Base-by-base conservation (phyloP, 2,888 invertebrate genomes). In the Geophilus truncorum region DNA sequence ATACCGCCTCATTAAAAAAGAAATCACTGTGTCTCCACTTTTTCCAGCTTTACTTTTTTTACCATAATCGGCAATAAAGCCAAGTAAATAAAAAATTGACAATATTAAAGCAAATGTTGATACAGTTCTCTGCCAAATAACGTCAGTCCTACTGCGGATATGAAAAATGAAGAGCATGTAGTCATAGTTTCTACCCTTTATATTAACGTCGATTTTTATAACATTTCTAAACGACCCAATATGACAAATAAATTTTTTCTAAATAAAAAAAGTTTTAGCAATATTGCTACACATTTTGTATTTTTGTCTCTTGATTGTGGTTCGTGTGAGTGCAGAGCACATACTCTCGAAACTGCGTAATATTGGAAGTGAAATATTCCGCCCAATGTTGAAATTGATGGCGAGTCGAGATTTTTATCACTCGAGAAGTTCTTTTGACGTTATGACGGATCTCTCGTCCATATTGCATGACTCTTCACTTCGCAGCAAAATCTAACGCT, bases 381-480 rank as follows among this genome's bases (percentile, higher is more conserved):
- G 23, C 51, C n/a, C 70, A n/a, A 70, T 28, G 70, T 70, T 70
- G 70, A 70, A 51, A 70, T 70, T 70, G 70, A 70, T 28, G 23
- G 70, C 28, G 28, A 70, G 9, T 70, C 70, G 70, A 70, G 70
- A 51, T 70, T 70, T 70, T 28, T 28, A 70, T 70, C 70, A 70
- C 70, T 70, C 70, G 12, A 70, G 70, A 70, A 70, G 70, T 70
- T n/a, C 70, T 70, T 70, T 70, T 70, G 70, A 70, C 70, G 70
- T 70, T 70, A 70, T 70, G 70, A 70, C 70, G 10, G 70, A 70
- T 70, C 70, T 70, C 70, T 70, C 70, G 70, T 70, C 70, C 70
- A 70, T 70, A 70, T 70, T 70, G 70, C 70, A 70, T 70, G 70
- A 70, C 70, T 70, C 70, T 70, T 70, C 70, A 70, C 70, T 70